Percentiles rank a stretch among this genome's conserved stretches.
phyloP scores from a whole-genome alignment of 2,113 vertebrate genomes.

The Xiphophorus couchianus region DNA sequence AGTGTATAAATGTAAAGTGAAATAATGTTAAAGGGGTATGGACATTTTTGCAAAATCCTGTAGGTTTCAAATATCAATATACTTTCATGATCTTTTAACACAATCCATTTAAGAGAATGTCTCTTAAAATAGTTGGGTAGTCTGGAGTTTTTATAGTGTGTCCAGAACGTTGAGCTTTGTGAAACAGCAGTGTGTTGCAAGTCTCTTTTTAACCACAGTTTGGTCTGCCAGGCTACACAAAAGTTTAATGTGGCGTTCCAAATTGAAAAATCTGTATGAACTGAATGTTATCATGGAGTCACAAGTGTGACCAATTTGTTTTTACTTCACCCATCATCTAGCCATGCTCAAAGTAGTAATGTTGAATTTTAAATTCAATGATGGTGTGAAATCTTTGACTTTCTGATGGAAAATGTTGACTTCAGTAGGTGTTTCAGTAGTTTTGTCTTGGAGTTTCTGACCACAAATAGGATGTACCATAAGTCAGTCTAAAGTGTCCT shows the following conservation, averaged over 20 bases:
- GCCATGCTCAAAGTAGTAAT: not conserved
- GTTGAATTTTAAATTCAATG: not conserved
- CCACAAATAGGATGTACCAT: not conserved
- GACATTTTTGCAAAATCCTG: not conserved
- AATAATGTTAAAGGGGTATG: not conserved
- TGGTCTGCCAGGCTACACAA: conserved; percentile 8
- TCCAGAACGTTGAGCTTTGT: not conserved
- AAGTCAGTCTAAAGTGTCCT: not conserved
- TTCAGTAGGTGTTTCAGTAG: not conserved
- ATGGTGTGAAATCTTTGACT: not conserved
- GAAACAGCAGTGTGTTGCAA: not conserved
- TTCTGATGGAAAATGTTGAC: not conserved
- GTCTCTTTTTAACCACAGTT: not conserved
- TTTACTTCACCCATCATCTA: not conserved
- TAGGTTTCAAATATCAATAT: not conserved
- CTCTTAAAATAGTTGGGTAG: not conserved
- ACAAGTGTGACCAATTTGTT: not conserved
- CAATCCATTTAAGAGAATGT: not conserved
- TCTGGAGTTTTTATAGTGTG: not conserved
- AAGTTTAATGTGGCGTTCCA: not conserved
- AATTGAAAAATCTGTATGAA: not conserved
- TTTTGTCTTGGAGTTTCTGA: not conserved
- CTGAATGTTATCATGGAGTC: not conserved
- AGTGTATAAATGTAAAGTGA: not conserved
- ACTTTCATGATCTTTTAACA: not conserved